A percentile compares a stretch with the other conserved stretches of the same genome.
phyloP scores from a whole-genome alignment of 2,888 invertebrate genomes.

The Empis livida region DNA sequence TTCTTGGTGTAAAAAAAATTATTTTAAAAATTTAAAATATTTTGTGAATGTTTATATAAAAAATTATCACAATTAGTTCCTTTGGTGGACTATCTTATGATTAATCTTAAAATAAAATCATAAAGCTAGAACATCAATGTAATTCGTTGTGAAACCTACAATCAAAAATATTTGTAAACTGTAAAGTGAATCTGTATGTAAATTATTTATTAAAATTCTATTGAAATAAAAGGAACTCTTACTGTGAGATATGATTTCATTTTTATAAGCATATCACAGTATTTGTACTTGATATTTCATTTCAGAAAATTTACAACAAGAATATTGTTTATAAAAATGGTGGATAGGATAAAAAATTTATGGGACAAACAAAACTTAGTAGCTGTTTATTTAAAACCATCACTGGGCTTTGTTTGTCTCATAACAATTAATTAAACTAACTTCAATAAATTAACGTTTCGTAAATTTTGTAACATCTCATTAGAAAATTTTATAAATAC shows the following conservation, averaged over 20 bases:
- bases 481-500: too few species aligned
- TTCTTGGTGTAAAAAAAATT: too few species aligned
- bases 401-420: constrained; percentile 39
- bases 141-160: constrained; percentile 18
- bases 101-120: constrained; percentile 22
- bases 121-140: constrained; percentile 37
- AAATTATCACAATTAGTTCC: constrained; percentile 21
- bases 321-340: too few species aligned
- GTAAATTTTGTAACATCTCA: too few species aligned
- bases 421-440: constrained; percentile 17
- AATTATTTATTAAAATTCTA: not conserved
- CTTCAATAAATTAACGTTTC: too few species aligned
- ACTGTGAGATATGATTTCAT: constrained; percentile 10
- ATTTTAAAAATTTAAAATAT: too few species aligned
- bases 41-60: too few species aligned
- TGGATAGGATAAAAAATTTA: constrained; percentile 14
- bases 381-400: constrained; percentile 30
- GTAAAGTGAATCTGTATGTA: not conserved
- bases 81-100: constrained; percentile 34
- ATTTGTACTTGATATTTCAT: constrained; percentile 14
- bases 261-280: constrained; percentile 13
- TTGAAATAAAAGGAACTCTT: constrained; percentile 14
- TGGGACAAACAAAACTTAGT: constrained; percentile 28
- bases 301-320: too few species aligned
- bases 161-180: not conserved